A percentile compares a stretch with the other conserved stretches of the same genome.
These are phyloP conservation scores for Heterohyrax brucei DNA, from an alignment of 2,797 vertebrate genomes.

Conservation along the genomic window DNA sequence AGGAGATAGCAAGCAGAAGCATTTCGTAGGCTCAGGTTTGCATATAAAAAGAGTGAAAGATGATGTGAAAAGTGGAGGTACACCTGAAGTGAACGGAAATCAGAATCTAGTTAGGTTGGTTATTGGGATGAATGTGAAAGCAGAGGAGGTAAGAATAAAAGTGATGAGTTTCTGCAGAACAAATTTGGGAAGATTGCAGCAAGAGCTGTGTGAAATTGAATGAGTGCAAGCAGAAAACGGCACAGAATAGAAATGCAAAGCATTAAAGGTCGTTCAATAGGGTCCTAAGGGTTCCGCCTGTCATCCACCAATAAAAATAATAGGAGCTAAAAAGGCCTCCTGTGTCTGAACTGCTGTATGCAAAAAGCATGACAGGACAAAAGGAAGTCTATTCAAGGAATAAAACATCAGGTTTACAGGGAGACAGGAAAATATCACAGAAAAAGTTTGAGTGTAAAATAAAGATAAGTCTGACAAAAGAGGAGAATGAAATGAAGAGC, in stretches of 20 bases:
- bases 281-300: slow-evolving; percentile 68
- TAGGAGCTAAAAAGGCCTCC: slow-evolving; percentile 66
- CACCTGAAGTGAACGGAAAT: slow-evolving; percentile 72
- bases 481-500: slow-evolving; percentile 76
- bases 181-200: slow-evolving; percentile 77
- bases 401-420: slow-evolving; percentile 71
- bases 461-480: slow-evolving; percentile 82
- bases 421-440: slow-evolving; percentile 69
- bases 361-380: slow-evolving; percentile 73
- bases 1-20: slow-evolving; percentile 41
- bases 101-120: slow-evolving; percentile 70
- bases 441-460: slow-evolving; percentile 64
- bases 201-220: slow-evolving; percentile 79
- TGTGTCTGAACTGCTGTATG: slow-evolving; percentile 50
- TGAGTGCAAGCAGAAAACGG: slow-evolving; percentile 43
- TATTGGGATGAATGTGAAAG: slow-evolving; percentile 80
- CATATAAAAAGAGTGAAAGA: slow-evolving; percentile 76
- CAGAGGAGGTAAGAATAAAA: slow-evolving; percentile 79
- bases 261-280: slow-evolving; percentile 74
- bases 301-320: slow-evolving; percentile 77
- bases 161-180: slow-evolving; percentile 76
- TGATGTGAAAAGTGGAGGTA: slow-evolving; percentile 51
- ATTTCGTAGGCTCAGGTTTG: slow-evolving; percentile 72
- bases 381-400: slow-evolving; percentile 72
- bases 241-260: slow-evolving; percentile 66